These are phyloP conservation scores for Ciconia stormi DNA, from an alignment of 2,113 vertebrate genomes.

Conservation along the genomic window DNA sequence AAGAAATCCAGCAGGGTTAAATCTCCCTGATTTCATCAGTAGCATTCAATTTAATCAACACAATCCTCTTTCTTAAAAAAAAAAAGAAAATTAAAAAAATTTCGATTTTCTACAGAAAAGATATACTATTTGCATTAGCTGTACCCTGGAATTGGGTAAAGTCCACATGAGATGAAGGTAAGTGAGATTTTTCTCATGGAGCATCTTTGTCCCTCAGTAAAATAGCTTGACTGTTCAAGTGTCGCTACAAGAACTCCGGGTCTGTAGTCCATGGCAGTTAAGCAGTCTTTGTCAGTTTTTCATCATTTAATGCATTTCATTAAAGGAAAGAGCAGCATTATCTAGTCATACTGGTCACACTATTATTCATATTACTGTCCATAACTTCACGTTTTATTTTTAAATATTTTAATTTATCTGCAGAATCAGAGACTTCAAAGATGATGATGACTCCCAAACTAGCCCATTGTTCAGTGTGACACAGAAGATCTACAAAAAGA, in stretches of 20 bases:
- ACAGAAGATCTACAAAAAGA: background rate
- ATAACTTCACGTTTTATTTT: background rate
- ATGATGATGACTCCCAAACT: background rate
- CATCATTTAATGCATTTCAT: background rate
- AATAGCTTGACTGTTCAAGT: background rate
- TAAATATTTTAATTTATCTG: background rate
- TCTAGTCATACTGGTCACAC: background rate
- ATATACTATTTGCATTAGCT: background rate
- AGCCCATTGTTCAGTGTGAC: background rate
- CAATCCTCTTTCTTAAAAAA: accelerated
- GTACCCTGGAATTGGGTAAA: background rate
- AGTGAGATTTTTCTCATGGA: background rate
- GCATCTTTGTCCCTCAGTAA: background rate
- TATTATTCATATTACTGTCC: background rate
- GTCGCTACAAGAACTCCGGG: background rate
- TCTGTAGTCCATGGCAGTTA: background rate
- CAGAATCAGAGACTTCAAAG: background rate
- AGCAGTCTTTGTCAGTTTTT: background rate
- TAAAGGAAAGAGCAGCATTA: background rate
- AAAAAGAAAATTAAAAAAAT: background rate
- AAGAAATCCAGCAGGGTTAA: background rate
- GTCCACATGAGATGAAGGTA: background rate
- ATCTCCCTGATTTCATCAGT: background rate
- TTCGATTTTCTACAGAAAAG: background rate
- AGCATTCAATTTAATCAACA: background rate